Percentiles rank a stretch among this genome's conserved stretches.
phyloP scores from a whole-genome alignment of 2,113 vertebrate species.

The Cercocebus atys region DNA sequence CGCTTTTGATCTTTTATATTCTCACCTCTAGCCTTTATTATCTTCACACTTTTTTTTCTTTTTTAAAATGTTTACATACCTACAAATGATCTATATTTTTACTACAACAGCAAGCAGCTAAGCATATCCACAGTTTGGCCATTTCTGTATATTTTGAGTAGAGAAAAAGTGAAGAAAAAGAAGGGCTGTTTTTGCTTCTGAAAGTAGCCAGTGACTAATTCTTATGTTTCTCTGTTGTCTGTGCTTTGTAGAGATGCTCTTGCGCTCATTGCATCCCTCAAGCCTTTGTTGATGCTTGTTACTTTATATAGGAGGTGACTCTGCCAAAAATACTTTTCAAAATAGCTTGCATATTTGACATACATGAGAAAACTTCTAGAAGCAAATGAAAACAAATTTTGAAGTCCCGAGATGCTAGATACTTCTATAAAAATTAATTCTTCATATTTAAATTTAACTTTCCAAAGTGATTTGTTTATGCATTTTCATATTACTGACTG shows the following conservation, averaged over 20 bases:
- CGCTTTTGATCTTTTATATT: background rate
- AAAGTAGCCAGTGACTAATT: background rate
- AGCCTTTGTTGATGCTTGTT: background rate
- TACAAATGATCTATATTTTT: background rate
- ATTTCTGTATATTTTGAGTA: background rate
- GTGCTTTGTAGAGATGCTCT: background rate
- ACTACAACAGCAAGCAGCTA: background rate
- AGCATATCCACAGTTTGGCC: background rate
- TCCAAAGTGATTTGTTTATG: background rate
- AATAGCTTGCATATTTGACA: background rate
- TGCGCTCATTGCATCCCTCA: background rate
- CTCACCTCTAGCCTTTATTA: background rate
- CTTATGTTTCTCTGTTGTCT: background rate
- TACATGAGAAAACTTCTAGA: background rate
- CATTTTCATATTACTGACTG: background rate
- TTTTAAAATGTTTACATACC: background rate
- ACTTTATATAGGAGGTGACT: background rate
- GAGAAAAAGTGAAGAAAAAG: background rate
- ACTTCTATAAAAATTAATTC: background rate
- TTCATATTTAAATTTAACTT: background rate
- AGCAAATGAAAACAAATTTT: background rate
- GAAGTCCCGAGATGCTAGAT: background rate
- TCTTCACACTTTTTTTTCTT: background rate
- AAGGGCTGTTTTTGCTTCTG: background rate
- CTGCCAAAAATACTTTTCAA: background rate